A percentile compares a stretch with the other conserved stretches of the same genome.
Evolutionary conservation across 1,140 invertebrate species (phyloP).

Genomic region (Drosophila mauritiana): DNA sequence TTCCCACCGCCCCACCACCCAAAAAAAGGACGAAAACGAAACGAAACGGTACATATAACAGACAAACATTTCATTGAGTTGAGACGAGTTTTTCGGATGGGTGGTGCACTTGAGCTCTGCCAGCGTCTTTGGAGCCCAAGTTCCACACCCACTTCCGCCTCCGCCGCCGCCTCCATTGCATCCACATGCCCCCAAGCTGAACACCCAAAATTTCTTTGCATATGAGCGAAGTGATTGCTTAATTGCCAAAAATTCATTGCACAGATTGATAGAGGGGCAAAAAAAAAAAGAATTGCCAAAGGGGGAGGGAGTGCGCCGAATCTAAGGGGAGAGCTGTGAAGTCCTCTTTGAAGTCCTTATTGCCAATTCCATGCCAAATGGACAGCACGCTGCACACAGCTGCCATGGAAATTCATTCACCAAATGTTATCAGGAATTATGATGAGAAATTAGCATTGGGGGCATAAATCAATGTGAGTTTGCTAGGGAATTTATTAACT

Average conservation of each 20-base stretch:
- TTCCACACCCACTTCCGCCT: background rate
- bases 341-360: slow-evolving; percentile 1
- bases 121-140: slow-evolving; percentile 26
- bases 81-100: slow-evolving; percentile 1
- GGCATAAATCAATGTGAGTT: too few relatives aligned
- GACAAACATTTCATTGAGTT: slow-evolving; percentile 43
- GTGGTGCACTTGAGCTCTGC: slow-evolving; percentile 11
- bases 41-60: slow-evolving; percentile 31
- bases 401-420: background rate
- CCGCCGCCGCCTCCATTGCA: background rate
- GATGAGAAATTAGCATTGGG: background rate
- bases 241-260: slow-evolving; percentile 59
- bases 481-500: background rate
- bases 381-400: background rate
- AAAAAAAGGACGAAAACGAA: slow-evolving; percentile 7
- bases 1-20: too few relatives aligned
- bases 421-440: background rate
- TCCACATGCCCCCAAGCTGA: background rate
- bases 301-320: background rate
- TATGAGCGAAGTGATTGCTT: slow-evolving; percentile 49
- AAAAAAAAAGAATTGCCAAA: background rate
- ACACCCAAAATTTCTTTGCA: slow-evolving; percentile 6
- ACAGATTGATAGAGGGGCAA: slow-evolving; percentile 13
- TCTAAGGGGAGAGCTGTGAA: background rate
- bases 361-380: slow-evolving; percentile 1